Percentiles rank a stretch among this genome's conserved stretches.
Conservation (phyloP, 37 sponge, comb jelly and placozoan species). For the Agelas oroides region DNA sequence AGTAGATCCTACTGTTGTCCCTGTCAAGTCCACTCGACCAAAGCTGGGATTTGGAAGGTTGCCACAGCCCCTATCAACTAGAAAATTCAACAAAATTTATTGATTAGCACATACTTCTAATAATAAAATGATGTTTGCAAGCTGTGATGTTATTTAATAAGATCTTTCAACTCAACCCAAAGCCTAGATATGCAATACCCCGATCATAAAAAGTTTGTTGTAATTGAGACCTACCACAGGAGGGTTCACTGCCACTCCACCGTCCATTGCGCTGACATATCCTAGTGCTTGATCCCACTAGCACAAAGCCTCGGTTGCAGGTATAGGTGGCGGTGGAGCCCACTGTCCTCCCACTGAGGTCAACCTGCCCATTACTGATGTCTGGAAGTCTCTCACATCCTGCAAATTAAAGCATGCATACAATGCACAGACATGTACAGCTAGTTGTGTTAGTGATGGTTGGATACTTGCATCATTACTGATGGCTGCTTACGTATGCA, state of each 20-base stretch:
- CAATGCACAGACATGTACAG: slow-evolving; percentile 26
- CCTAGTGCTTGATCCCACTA: slow-evolving; percentile 42
- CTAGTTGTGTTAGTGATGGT: too few relatives aligned
- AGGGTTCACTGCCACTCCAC: slow-evolving; percentile 44
- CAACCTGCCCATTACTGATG: slow-evolving; percentile 31
- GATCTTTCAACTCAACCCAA: too few relatives aligned
- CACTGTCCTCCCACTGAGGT: slow-evolving; percentile 16
- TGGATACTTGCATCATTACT: too few relatives aligned
- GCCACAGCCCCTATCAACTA: slow-evolving; percentile 18
- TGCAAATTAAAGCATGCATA: slow-evolving; percentile 23
- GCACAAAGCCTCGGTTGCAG: slow-evolving; percentile 41
- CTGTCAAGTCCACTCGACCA: slow-evolving; percentile 39
- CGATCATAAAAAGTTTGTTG: too few relatives aligned
- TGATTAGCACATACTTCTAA: not conserved
- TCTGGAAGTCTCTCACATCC: too few relatives aligned
- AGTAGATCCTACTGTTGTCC: slow-evolving; percentile 13
- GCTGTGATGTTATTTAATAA: too few relatives aligned
- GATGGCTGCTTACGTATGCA: not conserved
- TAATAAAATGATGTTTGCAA: too few relatives aligned
- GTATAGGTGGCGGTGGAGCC: slow-evolving; percentile 28
- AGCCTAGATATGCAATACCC: too few relatives aligned
- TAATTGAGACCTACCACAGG: too few relatives aligned
- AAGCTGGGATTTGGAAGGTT: slow-evolving; percentile 19
- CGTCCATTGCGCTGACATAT: slow-evolving; percentile 24
- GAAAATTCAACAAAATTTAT: not conserved